Conservation (phyloP, 2,113 vertebrate species). For the Myotis brandtii region DNA sequence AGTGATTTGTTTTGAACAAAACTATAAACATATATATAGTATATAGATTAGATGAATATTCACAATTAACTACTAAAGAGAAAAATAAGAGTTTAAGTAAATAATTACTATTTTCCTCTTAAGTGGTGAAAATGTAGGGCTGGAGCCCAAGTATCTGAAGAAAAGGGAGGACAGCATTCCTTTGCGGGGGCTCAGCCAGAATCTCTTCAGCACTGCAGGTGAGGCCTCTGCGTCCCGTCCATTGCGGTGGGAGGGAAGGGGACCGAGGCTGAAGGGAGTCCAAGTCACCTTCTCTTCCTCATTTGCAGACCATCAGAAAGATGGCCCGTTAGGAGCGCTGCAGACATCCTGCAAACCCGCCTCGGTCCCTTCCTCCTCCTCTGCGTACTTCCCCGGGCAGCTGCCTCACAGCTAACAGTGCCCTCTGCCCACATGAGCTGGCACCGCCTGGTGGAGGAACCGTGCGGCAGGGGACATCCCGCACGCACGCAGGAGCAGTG, state of each 20-base stretch:
- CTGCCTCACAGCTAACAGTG: background rate
- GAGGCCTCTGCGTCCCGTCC: background rate
- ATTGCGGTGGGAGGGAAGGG: background rate
- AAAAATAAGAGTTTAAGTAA: background rate
- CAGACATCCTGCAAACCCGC: constrained; percentile 63
- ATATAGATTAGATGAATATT: background rate
- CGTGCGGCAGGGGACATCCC: too few species aligned
- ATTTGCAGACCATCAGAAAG: constrained; percentile 87
- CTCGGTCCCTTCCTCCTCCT: constrained; percentile 78
- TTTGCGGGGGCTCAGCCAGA: constrained; percentile 90
- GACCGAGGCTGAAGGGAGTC: background rate
- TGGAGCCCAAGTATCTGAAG: constrained; percentile 95
- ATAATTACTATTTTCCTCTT: constrained; percentile 28
- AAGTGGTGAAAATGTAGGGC: constrained; percentile 87
- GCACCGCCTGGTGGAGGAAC: too few species aligned
- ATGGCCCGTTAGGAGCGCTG: constrained; percentile 35
- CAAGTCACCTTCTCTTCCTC: background rate
- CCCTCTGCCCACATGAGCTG: background rate
- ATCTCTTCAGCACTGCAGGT: constrained; percentile 83
- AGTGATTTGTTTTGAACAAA: background rate
- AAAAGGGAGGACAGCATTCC: constrained; percentile 93
- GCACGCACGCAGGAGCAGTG: too few species aligned
- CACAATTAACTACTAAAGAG: background rate
- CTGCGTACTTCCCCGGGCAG: constrained; percentile 93
- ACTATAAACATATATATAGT: background rate